Base-by-base conservation (phyloP, 1,140 invertebrate species). In the Macrobrachium nipponense region DNA sequence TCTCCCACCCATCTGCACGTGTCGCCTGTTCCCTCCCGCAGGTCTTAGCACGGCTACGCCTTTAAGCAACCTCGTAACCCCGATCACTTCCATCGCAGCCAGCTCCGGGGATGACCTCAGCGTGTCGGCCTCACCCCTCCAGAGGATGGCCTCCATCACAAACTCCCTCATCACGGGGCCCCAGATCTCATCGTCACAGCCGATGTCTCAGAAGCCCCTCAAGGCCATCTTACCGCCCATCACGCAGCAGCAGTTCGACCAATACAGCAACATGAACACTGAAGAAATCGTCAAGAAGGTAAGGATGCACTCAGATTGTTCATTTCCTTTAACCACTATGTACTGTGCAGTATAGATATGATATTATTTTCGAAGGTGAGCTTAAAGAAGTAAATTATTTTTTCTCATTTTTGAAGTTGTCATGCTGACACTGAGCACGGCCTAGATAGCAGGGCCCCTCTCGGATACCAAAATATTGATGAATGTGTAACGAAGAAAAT, bases 191-290 rank as follows among this genome's bases (percentile, higher is more conserved):
- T 95, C 96, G 89, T 95, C 96, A 89, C 89, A 91, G 76, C 93
- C 95, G 77, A 93, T 95, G 11, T 94, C 94, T 64, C 96, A 97
- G 89, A 93, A 97, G 87, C 97, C 98, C 17, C 93, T 98, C 83
- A 98, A 98, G 92, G 97, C 98, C 14, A 97, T 99, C 18, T 93
- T 99, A 89, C 97, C 98, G 27, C 98, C 98, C 0, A 99, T 99
- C 86, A 99, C 98, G 0, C 98, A 99, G 90, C 98, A 99, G 90
- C 98, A 99, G 91, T 99, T 99, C 91, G 98, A 99, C 92, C 95
- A 97, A 91, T 99, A 98, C 93, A 97, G 98, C 90, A 98, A 98
- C 91, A 94, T 99, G 70, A 99, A 99, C 91, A 99, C 98, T 0
- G 98, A 99, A 92, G 98, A 99, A 88, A 97, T 99, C 88, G 98